phyloP scores from a whole-genome alignment of 2,888 invertebrate genomes.

The Hypselothyrea guttata region DNA sequence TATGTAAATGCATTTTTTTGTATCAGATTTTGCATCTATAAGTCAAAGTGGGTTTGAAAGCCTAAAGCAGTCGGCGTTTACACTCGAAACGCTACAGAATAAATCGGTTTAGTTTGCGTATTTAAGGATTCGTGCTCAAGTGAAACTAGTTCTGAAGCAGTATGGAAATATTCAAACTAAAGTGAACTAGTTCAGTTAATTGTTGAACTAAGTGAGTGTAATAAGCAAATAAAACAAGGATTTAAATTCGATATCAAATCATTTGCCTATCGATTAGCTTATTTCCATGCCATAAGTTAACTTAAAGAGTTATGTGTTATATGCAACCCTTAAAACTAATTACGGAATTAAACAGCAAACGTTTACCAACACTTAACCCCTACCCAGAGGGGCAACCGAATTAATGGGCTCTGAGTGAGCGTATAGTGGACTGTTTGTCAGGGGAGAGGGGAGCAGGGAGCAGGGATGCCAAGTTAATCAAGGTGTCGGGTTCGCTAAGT shows the following conservation, averaged over 20 bases:
- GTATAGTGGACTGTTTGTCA: neutral
- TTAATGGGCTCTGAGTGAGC: constrained; percentile 46
- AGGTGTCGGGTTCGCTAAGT: constrained; percentile 31
- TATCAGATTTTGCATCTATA: neutral
- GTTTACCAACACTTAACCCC: constrained; percentile 29
- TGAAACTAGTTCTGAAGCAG: no score
- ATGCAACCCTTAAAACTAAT: constrained; percentile 27
- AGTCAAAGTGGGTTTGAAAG: neutral
- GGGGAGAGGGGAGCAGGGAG: neutral
- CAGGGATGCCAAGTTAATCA: constrained; percentile 33
- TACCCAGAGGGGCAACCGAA: constrained; percentile 16
- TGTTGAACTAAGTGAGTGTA: constrained; percentile 5
- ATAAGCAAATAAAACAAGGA: neutral
- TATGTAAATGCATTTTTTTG: constrained; percentile 1
- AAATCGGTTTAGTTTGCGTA: neutral
- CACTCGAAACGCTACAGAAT: constrained; percentile 6
- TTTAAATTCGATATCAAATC: neutral
- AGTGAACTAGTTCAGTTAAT: neutral
- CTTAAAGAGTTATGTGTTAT: constrained; percentile 25
- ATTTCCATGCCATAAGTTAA: neutral
- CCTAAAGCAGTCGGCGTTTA: constrained; percentile 20
- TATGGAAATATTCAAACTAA: no score
- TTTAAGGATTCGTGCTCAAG: neutral
- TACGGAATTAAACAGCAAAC: constrained; percentile 28
- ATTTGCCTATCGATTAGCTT: neutral